phyloP scores from a whole-genome alignment of 53 echinoderm and acorn worm species.

The Zoroaster sp. region DNA sequence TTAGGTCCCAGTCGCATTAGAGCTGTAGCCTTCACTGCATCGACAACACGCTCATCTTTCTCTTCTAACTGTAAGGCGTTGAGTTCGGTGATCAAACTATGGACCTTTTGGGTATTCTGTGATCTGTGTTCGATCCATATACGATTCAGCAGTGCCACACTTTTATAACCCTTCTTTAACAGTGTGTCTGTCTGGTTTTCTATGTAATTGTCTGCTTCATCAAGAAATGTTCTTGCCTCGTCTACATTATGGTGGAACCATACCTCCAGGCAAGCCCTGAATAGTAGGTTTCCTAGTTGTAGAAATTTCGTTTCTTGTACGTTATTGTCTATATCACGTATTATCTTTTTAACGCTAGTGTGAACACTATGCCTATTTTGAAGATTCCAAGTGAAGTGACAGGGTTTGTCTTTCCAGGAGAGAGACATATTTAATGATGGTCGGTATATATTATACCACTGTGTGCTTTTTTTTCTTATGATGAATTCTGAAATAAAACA shows the following conservation, averaged over 20 bases:
- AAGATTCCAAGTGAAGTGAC: no score
- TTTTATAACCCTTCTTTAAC: not conserved
- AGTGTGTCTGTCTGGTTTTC: not conserved
- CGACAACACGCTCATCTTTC: not conserved
- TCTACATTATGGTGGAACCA: not conserved
- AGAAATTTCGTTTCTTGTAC: not conserved
- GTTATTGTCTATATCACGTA: not conserved
- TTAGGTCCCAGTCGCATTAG: not conserved
- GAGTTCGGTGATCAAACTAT: not conserved
- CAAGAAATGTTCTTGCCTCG: not conserved
- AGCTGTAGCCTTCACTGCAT: slow-evolving; percentile 5
- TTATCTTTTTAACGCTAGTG: not conserved
- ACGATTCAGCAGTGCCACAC: no score
- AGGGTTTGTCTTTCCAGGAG: no score
- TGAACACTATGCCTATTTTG: not conserved
- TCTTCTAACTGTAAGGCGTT: not conserved
- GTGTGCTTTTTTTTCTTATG: no score
- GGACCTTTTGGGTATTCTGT: not conserved
- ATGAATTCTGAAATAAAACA: no score
- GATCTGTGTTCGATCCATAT: not conserved
- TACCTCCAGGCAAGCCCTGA: not conserved
- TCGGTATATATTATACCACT: no score
- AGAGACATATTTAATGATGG: no score
- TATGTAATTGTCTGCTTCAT: not conserved
- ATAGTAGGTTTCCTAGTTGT: not conserved